Percentiles rank a stretch among this genome's conserved stretches.
These are phyloP conservation scores for Mohoua ochrocephala DNA, from an alignment of 2,113 vertebrate genomes.

Conservation along the genomic window DNA sequence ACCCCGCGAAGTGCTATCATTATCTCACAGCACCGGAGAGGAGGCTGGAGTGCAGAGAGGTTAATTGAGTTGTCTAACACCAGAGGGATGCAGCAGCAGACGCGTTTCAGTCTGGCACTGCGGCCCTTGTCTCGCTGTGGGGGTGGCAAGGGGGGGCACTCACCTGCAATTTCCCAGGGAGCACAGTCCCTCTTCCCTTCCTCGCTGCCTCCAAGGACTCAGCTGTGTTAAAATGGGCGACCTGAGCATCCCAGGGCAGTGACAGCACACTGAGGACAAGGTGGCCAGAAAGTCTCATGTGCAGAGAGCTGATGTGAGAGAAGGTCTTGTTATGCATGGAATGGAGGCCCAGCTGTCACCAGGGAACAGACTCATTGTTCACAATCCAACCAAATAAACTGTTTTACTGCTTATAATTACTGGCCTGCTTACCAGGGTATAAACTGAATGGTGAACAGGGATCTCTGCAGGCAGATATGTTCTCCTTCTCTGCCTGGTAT, in stretches of 20 bases:
- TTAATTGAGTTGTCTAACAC: conserved; percentile 37
- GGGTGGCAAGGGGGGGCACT: background rate
- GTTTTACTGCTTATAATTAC: background rate
- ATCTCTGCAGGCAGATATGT: background rate
- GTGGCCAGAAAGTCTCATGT: background rate
- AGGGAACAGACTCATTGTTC: background rate
- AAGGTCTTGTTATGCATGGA: background rate
- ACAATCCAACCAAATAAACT: conserved; percentile 17
- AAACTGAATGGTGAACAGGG: background rate
- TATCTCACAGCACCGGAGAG: background rate
- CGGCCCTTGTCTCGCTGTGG: background rate
- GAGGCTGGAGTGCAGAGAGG: background rate
- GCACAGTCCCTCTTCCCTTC: background rate
- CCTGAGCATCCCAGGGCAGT: background rate
- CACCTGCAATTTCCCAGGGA: background rate
- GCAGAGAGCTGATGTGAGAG: background rate
- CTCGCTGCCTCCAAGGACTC: background rate
- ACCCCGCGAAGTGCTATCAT: background rate
- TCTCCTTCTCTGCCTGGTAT: background rate
- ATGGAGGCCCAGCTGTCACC: background rate
- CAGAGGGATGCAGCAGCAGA: background rate
- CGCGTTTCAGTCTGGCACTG: background rate
- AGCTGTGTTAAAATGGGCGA: background rate
- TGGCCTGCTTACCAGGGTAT: background rate
- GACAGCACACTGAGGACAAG: background rate